These are phyloP conservation scores for Tetrapedia diversipes DNA, from an alignment of 2,888 invertebrate genomes.

Conservation along the genomic window DNA sequence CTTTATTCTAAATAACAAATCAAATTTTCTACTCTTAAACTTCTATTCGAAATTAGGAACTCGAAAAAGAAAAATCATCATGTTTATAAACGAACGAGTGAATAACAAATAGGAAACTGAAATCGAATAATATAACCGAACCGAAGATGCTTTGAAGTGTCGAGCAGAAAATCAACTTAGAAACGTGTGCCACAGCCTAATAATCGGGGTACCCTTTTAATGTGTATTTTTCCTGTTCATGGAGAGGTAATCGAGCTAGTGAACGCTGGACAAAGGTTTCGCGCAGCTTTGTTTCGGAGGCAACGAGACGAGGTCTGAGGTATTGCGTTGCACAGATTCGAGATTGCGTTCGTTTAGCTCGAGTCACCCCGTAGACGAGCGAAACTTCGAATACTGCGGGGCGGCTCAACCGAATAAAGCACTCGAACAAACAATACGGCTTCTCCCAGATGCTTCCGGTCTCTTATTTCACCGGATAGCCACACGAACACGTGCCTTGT, in stretches of 20 bases:
- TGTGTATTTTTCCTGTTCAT: slow-evolving; percentile 19
- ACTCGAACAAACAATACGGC: slow-evolving; percentile 80
- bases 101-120: too few species aligned
- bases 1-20: too few species aligned
- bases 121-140: too few species aligned
- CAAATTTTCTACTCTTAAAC: too few species aligned
- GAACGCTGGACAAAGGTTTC: slow-evolving; percentile 27
- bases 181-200: too few species aligned
- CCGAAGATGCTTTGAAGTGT: too few species aligned
- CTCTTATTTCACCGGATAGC: slow-evolving; percentile 81
- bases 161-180: too few species aligned
- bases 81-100: too few species aligned
- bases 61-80: too few species aligned
- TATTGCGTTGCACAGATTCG: slow-evolving; percentile 51
- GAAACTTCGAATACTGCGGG: slow-evolving; percentile 45
- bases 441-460: slow-evolving; percentile 82
- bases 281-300: slow-evolving; percentile 37
- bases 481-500: slow-evolving; percentile 77
- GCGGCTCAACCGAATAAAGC: slow-evolving; percentile 70
- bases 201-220: slow-evolving; percentile 26
- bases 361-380: slow-evolving; percentile 62
- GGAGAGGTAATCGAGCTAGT: slow-evolving; percentile 28
- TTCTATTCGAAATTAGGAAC: too few species aligned
- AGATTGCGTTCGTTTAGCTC: slow-evolving; percentile 58
- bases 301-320: slow-evolving; percentile 18